Conservation (phyloP, 2,113 vertebrate species). For the Sminthopsis crassicaudata region DNA sequence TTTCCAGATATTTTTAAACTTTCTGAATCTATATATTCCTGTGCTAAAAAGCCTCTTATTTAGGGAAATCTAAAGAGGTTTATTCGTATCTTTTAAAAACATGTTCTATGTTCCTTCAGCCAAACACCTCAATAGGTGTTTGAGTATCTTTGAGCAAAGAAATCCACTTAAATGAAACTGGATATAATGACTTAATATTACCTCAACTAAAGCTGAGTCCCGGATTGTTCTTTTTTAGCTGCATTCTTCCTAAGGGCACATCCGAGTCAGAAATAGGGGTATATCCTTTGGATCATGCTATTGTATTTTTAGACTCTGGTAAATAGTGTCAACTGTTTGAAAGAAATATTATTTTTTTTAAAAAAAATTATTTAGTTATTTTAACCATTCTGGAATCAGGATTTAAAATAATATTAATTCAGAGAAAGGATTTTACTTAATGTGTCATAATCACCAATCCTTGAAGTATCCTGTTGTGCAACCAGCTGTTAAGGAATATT, state of each 20-base stretch:
- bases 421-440: background rate
- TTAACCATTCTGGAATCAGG: background rate
- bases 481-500: background rate
- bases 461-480: background rate
- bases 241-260: background rate
- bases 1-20: background rate
- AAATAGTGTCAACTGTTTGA: background rate
- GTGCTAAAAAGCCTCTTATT: background rate
- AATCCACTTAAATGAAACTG: background rate
- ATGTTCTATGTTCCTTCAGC: background rate
- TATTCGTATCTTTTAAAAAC: background rate
- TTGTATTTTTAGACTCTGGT: background rate
- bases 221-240: background rate
- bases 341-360: background rate
- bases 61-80: background rate
- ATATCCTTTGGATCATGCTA: background rate
- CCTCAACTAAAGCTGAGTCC: background rate
- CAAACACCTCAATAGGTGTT: background rate
- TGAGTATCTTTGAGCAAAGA: background rate
- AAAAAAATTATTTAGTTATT: no score
- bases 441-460: background rate
- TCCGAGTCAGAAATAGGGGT: background rate
- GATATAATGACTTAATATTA: background rate
- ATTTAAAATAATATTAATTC: constrained; percentile 7
- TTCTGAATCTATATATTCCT: background rate